Evolutionary conservation across 2,113 vertebrate species (phyloP).

Genomic region (Ameiurus melas): DNA sequence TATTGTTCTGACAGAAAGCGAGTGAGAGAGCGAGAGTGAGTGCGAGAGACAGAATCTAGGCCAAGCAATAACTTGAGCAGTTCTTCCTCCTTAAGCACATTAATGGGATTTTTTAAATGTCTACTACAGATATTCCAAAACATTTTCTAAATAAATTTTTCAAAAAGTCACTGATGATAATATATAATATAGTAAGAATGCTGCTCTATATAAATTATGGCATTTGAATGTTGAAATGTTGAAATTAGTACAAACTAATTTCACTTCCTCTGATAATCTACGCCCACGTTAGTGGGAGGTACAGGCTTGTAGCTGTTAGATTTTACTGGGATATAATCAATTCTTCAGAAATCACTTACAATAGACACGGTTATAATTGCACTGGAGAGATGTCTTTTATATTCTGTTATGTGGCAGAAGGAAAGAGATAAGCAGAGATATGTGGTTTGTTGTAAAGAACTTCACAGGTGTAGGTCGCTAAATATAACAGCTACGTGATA

Average conservation of each 20-base stretch:
- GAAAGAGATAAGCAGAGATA: too few species aligned
- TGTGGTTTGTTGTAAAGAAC: background rate
- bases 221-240: too few species aligned
- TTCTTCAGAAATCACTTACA: background rate
- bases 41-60: conserved; percentile 10
- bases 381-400: background rate
- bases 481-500: background rate
- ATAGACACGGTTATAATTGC: background rate
- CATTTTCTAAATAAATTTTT: too few species aligned
- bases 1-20: background rate
- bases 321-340: background rate
- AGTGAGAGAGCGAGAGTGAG: background rate
- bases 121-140: background rate
- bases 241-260: too few species aligned
- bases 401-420: background rate
- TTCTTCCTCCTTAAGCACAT: conserved; percentile 1
- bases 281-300: background rate
- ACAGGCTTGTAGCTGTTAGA: background rate
- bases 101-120: background rate
- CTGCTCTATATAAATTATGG: background rate
- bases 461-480: background rate
- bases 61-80: background rate
- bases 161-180: background rate
- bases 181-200: background rate
- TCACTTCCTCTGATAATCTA: background rate